A percentile compares a stretch with the other conserved stretches of the same genome.
Conservation (phyloP, 2,797 vertebrate genomes). For the Coregonus sp. region DNA sequence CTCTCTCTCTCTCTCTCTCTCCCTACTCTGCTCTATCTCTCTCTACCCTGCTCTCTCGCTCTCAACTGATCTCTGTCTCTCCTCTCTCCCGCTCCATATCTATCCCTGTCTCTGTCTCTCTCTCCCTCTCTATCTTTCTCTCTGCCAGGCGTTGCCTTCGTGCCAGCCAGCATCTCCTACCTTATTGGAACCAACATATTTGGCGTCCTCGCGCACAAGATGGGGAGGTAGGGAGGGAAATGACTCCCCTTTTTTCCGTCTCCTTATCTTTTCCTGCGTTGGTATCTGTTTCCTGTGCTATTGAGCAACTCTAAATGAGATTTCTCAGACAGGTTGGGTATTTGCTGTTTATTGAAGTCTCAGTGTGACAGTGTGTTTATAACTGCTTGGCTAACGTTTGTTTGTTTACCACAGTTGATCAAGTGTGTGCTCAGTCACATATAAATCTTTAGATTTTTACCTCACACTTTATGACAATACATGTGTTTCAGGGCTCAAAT, state of each 20-base stretch:
- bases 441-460: slow-evolving; percentile 7
- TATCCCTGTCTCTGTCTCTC: neutral
- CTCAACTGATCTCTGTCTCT: slow-evolving; percentile 33
- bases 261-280: neutral
- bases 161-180: slow-evolving; percentile 97
- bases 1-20: neutral
- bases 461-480: neutral
- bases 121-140: slow-evolving; percentile 40
- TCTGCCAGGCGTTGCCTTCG: slow-evolving; percentile 88
- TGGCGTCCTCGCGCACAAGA: slow-evolving; percentile 91
- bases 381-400: slow-evolving; percentile 7
- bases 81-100: slow-evolving; percentile 12
- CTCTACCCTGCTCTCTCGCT: slow-evolving; percentile 16
- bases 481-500: neutral
- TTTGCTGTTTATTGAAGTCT: slow-evolving; percentile 55
- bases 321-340: slow-evolving; percentile 54
- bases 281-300: slow-evolving; percentile 51
- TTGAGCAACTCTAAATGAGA: slow-evolving; percentile 66
- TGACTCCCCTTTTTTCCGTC: slow-evolving; percentile 48
- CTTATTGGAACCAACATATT: slow-evolving; percentile 98
- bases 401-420: slow-evolving; percentile 10
- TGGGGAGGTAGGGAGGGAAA: slow-evolving; percentile 91
- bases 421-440: neutral
- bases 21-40: neutral
- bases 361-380: slow-evolving; percentile 19